phyloP scores from a whole-genome alignment of 2,888 invertebrate genomes.

The Chrysina gloriosa region DNA sequence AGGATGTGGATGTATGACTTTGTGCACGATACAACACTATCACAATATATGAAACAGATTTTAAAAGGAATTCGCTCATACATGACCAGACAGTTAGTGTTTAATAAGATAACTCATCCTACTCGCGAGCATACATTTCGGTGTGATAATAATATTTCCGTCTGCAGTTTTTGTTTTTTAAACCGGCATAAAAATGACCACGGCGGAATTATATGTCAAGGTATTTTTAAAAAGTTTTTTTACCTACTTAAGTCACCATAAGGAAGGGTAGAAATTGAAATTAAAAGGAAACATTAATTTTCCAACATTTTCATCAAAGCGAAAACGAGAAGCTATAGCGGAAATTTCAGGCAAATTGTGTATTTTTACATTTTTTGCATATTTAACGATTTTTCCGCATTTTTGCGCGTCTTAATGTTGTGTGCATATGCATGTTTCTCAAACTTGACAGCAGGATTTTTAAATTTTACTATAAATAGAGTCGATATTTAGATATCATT shows the following conservation, averaged over 20 bases:
- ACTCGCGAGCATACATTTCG: not conserved
- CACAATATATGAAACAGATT: conserved; percentile 18
- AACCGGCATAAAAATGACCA: conserved; percentile 40
- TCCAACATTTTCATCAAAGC: too few species aligned
- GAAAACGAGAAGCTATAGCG: too few species aligned
- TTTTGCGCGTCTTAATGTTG: too few species aligned
- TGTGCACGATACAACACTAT: conserved; percentile 17
- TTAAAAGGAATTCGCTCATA: conserved; percentile 27
- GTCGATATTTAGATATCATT: too few species aligned
- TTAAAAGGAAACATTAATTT: too few species aligned
- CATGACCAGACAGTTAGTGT: not conserved
- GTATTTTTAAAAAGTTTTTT: conserved; percentile 26
- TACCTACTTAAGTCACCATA: not conserved
- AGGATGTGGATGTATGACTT: conserved; percentile 51
- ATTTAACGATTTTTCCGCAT: too few species aligned
- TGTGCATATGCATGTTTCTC: too few species aligned
- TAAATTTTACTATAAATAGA: too few species aligned
- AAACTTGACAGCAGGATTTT: too few species aligned
- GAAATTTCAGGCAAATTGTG: too few species aligned
- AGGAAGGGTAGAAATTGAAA: too few species aligned
- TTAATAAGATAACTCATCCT: conserved; percentile 5
- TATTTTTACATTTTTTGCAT: too few species aligned
- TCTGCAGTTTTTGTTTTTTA: conserved; percentile 23
- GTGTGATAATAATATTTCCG: conserved; percentile 1
- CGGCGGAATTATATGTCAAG: conserved; percentile 41